Percentiles rank a stretch among this genome's conserved stretches.
Evolutionary conservation across 2,113 vertebrate species (phyloP).

Genomic region (Crotophaga sulcirostris): DNA sequence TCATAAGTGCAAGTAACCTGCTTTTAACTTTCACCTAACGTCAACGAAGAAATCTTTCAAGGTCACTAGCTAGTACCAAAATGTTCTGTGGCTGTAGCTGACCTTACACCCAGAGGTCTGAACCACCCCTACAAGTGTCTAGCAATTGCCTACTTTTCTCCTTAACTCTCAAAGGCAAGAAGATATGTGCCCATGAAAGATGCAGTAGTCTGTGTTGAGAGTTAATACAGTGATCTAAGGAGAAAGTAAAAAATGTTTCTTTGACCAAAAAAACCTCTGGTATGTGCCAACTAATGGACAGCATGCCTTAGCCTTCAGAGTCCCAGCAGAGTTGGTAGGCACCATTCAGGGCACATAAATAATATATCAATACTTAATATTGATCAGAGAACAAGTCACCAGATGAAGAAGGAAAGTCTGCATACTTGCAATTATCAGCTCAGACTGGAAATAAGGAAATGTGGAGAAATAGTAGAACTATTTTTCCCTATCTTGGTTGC

Average conservation of each 20-base stretch:
- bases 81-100: background rate
- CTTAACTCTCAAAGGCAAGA: background rate
- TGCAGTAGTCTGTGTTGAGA: background rate
- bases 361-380: background rate
- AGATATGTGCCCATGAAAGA: background rate
- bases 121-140: background rate
- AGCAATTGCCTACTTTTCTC: background rate
- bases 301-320: background rate
- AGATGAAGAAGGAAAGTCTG: background rate
- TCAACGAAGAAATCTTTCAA: background rate
- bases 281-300: background rate
- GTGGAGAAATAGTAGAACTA: background rate
- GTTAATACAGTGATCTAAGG: background rate
- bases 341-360: background rate
- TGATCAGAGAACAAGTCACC: background rate
- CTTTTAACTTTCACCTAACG: background rate
- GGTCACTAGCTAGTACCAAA: background rate
- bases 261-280: background rate
- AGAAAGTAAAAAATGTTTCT: background rate
- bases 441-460: background rate
- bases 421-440: background rate
- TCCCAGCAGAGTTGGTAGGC: background rate
- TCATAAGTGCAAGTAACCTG: background rate
- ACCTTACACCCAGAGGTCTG: background rate
- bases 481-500: background rate